Conservation (phyloP, 2,888 invertebrate species). For the Xestia c-nigrum region DNA sequence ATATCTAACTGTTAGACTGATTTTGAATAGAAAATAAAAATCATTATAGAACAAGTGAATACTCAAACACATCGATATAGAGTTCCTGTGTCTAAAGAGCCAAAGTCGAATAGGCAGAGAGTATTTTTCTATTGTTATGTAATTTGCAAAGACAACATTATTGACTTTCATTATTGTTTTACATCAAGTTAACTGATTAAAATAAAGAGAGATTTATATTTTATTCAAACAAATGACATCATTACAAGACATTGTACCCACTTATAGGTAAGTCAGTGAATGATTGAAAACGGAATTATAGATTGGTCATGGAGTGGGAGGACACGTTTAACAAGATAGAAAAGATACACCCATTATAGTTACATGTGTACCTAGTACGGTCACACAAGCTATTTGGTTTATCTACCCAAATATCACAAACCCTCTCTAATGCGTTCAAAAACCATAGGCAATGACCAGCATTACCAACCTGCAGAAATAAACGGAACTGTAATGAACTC, state of each 20-base stretch:
- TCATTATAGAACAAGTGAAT: no score
- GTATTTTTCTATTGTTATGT: not conserved
- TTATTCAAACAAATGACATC: conserved; percentile 11
- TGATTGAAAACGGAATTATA: conserved; percentile 46
- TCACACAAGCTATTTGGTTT: not conserved
- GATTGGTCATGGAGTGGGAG: conserved; percentile 52
- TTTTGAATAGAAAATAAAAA: no score
- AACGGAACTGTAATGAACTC: no score
- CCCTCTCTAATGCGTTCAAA: no score
- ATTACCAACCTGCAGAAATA: no score
- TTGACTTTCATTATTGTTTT: no score
- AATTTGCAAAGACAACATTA: not conserved
- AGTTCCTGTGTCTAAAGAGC: no score
- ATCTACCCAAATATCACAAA: no score
- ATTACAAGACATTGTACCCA: not conserved
- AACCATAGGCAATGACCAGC: no score
- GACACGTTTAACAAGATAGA: conserved; percentile 47
- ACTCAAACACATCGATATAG: no score
- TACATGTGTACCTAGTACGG: conserved; percentile 29
- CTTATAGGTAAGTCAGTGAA: conserved; percentile 29
- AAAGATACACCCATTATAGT: conserved; percentile 34
- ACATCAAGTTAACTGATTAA: not conserved
- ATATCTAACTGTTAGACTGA: no score
- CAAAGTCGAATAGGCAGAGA: no score
- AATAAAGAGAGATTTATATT: not conserved